Conservation (phyloP, 1,140 invertebrate species). For the Chlorops oryzae region DNA sequence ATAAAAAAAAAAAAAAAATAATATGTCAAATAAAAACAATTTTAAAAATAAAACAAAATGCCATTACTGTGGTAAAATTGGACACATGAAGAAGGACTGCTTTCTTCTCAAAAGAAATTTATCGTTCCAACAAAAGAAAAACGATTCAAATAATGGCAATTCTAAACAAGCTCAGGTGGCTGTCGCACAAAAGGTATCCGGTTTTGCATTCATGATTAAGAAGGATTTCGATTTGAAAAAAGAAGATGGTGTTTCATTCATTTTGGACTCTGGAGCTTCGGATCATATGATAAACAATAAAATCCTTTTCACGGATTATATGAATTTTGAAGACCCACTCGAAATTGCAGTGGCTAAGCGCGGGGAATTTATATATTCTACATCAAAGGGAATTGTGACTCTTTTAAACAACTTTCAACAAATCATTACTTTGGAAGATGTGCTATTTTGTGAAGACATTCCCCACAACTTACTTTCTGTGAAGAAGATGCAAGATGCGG, state of each 20-base stretch:
- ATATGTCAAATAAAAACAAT: no score
- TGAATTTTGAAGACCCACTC: no score
- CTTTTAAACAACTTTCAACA: slow-evolving; percentile 12
- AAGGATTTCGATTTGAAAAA: background rate
- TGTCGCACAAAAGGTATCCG: background rate
- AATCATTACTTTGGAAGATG: slow-evolving; percentile 12
- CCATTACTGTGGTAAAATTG: slow-evolving; percentile 28
- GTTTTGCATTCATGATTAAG: slow-evolving; percentile 17
- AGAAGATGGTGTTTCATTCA: slow-evolving; percentile 19
- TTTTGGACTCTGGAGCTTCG: slow-evolving; percentile 42
- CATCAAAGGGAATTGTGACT: slow-evolving; percentile 8
- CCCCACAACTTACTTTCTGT: slow-evolving; percentile 18
- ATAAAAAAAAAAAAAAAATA: slow-evolving; percentile 9
- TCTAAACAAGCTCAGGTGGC: slow-evolving; percentile 12
- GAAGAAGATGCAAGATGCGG: slow-evolving; percentile 16
- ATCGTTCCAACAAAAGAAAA: slow-evolving; percentile 9
- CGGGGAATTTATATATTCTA: slow-evolving; percentile 18
- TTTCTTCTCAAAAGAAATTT: slow-evolving; percentile 24
- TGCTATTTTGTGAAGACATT: slow-evolving; percentile 14
- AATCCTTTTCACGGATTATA: no score
- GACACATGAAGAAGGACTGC: slow-evolving; percentile 29
- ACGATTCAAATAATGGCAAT: slow-evolving; percentile 10
- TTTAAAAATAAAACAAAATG: slow-evolving; percentile 23
- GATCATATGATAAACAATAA: no score
- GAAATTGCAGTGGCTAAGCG: slow-evolving; percentile 20